Percentiles rank a stretch among this genome's conserved stretches.
Conservation (phyloP, 2,888 invertebrate genomes). For the Entomobrya proxima region DNA sequence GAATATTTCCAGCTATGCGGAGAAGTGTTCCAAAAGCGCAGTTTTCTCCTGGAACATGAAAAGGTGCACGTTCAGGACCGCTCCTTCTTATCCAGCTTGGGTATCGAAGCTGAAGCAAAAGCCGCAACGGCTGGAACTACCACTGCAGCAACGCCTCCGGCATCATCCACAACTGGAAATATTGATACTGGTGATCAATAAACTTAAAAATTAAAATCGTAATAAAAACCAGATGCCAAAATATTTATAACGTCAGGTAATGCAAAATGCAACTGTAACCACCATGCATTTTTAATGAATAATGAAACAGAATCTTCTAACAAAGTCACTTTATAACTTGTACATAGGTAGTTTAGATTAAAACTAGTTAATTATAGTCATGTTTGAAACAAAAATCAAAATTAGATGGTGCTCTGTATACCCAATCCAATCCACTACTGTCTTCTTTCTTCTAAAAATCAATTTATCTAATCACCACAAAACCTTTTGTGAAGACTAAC, state of each 20-base stretch:
- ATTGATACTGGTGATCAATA: background rate
- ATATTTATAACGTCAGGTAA: background rate
- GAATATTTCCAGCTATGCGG: constrained; percentile 40
- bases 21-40: constrained; percentile 63
- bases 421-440: no score
- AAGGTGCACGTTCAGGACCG: constrained; percentile 58
- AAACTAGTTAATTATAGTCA: no score
- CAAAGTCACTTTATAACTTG: no score
- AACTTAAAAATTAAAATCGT: background rate
- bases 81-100: constrained; percentile 48
- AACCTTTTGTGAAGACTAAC: background rate
- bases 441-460: no score
- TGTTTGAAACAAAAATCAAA: no score
- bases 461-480: no score
- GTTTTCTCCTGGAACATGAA: constrained; percentile 60
- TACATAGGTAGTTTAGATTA: no score
- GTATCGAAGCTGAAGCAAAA: constrained; percentile 48
- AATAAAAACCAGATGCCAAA: constrained; percentile 13
- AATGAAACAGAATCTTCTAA: no score
- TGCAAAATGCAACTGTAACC: no score
- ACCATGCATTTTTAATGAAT: no score
- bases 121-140: background rate
- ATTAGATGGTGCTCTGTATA: no score
- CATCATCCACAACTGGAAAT: constrained; percentile 7
- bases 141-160: background rate